Base-by-base conservation (phyloP, 2,113 vertebrate genomes). In the Myotis lucifugus region DNA sequence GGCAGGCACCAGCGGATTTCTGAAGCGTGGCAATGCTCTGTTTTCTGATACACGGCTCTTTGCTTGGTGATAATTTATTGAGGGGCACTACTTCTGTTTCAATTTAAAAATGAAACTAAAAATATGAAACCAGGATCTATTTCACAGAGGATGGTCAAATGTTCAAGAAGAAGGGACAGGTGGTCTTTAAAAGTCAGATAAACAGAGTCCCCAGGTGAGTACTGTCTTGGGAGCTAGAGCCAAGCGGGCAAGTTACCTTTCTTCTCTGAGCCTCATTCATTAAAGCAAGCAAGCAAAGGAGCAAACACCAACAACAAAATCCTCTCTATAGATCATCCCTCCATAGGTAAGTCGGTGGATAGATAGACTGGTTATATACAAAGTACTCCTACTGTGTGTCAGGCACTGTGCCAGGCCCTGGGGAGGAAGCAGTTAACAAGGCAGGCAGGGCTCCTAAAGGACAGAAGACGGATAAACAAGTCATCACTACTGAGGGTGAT, bases 391-490 rank as follows among this genome's bases (percentile, higher is more conserved):
- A 8, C 34, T 56, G 2, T 8, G 42, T 54, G 54, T 64, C 84
- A 85, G 29, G 85, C 74, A 52, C 64, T 7, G 11, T 29, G 52
- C 77, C 19, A 19, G 32, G 54, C 37, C 46, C 34, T 12, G 89
- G 83, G 25, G 29, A 67, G 32, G 85, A 95, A 82, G 95, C 40
- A n/a, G 85, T 92, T 89, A 92, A 83, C 6, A 4, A 52, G 85
- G 9, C 84, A 85, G 40, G 85, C n/a, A 5, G 17, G 56, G 64
- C 48, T 69, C 91, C 25, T 69, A 76, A 52, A 91, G 79, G 66
- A 88, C 25, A 54, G 76, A 74, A 86, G 67, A 86, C 46, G 52
- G 89, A 83, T 79, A 91, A 91, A 96, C 61, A 78, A 91, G 91
- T 77, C 64, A 37, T 74, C 79, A 61, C 79, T 9, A 19, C 5